A percentile compares a stretch with the other conserved stretches of the same genome.
Conservation (phyloP, 2,113 vertebrate species). For the Thinocorus orbignyianus region DNA sequence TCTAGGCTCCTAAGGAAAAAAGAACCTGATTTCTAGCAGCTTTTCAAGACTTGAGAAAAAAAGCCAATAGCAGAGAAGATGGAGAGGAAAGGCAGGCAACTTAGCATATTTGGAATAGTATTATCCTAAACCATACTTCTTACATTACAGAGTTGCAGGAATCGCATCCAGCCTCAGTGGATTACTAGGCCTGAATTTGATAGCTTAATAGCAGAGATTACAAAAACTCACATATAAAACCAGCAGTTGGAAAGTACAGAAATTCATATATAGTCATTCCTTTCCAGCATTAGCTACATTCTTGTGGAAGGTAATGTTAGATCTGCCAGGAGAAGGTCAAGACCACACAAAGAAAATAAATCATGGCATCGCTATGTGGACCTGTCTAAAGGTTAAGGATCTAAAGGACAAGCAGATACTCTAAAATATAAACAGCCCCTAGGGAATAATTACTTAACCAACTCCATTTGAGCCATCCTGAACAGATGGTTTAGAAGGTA, state of each 20-base stretch:
- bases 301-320: constrained; percentile 48
- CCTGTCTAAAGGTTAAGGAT: constrained; percentile 76
- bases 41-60: background rate
- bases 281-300: constrained; percentile 54
- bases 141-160: background rate
- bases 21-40: background rate
- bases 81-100: background rate
- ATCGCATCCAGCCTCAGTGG: background rate
- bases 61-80: background rate
- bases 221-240: constrained; percentile 55
- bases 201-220: constrained; percentile 67
- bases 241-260: constrained; percentile 2
- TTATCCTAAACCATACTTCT: constrained; percentile 55
- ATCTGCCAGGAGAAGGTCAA: constrained; percentile 75
- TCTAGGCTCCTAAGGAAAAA: background rate
- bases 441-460: constrained; percentile 54
- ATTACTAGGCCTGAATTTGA: constrained; percentile 69
- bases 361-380: constrained; percentile 61
- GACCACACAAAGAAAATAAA: constrained; percentile 75
- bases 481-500: constrained; percentile 48
- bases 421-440: constrained; percentile 54
- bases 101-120: constrained; percentile 56
- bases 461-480: background rate
- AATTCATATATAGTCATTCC: constrained; percentile 4
- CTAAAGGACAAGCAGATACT: constrained; percentile 69